Evolutionary conservation across 2,797 vertebrate genomes (phyloP).

Genomic region (Delichon dasypus): DNA sequence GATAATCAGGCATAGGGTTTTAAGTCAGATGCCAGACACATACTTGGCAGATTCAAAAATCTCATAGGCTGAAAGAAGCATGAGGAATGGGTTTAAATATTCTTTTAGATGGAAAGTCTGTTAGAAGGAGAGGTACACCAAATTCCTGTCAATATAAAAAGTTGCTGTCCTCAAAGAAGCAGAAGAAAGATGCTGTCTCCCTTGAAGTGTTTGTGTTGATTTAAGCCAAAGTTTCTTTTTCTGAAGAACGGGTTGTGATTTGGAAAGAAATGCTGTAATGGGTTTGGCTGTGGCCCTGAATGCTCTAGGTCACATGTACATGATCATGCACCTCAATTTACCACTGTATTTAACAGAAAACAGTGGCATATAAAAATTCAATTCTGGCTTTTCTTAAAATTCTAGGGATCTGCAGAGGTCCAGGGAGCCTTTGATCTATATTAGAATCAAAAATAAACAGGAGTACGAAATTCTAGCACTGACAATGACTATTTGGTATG

Average conservation of each 20-base stretch:
- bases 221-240: not conserved
- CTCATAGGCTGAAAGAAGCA: not conserved
- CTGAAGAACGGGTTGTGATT: accelerated
- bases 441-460: not conserved
- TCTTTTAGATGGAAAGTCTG: not conserved
- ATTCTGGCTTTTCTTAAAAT: not conserved
- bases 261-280: not conserved
- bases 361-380: not conserved
- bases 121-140: not conserved
- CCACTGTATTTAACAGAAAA: not conserved
- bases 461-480: not conserved
- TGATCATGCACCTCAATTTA: not conserved
- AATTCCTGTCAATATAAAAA: not conserved
- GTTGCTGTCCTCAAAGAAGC: not conserved
- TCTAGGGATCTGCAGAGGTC: not conserved
- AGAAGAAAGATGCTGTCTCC: not conserved
- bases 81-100: not conserved
- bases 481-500: not conserved
- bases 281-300: not conserved
- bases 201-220: not conserved
- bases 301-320: not conserved
- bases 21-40: not conserved
- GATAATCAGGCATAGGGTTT: not conserved
- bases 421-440: not conserved
- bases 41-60: not conserved